Base-by-base conservation (phyloP, 2,113 vertebrate genomes). In the Lipophrys pholis region DNA sequence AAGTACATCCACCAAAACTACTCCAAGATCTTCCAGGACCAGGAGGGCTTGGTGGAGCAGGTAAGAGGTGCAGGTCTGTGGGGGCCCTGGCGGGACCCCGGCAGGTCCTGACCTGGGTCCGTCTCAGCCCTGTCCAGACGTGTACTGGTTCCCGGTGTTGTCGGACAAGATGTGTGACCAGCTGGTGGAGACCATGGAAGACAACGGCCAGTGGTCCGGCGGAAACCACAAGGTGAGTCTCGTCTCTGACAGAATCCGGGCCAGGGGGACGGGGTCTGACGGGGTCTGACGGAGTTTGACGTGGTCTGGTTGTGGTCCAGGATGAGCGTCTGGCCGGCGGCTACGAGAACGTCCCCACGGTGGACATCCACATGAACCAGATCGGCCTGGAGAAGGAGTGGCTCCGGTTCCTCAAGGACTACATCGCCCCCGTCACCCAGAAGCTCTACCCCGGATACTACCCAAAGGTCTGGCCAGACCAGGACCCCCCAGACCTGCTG, bases 341-440 rank as follows among this genome's bases (percentile, higher is more conserved):
- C 0, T 97, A 97, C 0, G 96, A 97, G 58, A 97, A 95, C 0
- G 96, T 97, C 11, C 96, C 96, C 0, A 97, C 96, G 0, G 95
- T 97, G 0, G 96, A 97, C 52, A 96, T 95, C 78, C 96, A 97
- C 90, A 95, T 97, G 96, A 96, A 93, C 76, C 96, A 97, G 91
- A 90, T 95, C 5, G 90, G 87, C 12, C 96, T 91, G 0, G 95
- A 97, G 88, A 94, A 95, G 76, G 94, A 96, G 72, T 97, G 96
- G 96, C 93, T 97, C 0, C 96, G 95, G 43, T 95, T 96, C 80
- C 93, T 97, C 14, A 92, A 89, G 35, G 94, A 96, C 0, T 97
- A 93, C 58, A 94, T 97, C 11, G 83, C 50, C 0, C 96, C 96
- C 0, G 95, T 97, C 65, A 95, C 95, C 0, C 95, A 96, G 58